Evolutionary conservation across 2,113 vertebrate genomes (phyloP).

Genomic region (Dicentrarchus labrax): DNA sequence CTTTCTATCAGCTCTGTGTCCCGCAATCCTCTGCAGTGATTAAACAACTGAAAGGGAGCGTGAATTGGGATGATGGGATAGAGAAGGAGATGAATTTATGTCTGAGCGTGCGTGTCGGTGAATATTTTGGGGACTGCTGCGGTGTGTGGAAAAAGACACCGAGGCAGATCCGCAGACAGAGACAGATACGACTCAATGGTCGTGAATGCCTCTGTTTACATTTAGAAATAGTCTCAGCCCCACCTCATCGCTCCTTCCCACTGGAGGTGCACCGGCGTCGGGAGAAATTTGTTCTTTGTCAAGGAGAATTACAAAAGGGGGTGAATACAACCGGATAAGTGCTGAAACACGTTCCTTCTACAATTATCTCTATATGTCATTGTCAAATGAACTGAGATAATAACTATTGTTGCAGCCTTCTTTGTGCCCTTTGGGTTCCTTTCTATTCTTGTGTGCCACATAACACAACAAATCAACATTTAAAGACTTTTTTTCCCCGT

Average conservation of each 20-base stretch:
- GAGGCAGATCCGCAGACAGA: conserved; percentile 49
- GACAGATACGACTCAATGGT: conserved; percentile 58
- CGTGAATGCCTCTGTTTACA: conserved; percentile 67
- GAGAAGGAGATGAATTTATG: conserved; percentile 60
- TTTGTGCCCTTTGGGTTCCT: conserved; percentile 38
- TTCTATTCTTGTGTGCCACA: conserved; percentile 18
- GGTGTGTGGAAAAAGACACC: conserved; percentile 32
- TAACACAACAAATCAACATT: conserved; percentile 32
- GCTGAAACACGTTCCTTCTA: conserved; percentile 29
- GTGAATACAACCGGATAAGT: conserved; percentile 12
- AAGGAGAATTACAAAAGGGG: conserved; percentile 7
- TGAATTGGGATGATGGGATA: conserved; percentile 73
- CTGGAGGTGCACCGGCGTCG: conserved; percentile 13
- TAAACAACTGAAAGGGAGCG: conserved; percentile 70
- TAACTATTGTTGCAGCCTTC: conserved; percentile 10
- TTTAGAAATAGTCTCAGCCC: conserved; percentile 63
- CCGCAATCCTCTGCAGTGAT: conserved; percentile 74
- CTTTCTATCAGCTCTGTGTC: conserved; percentile 44
- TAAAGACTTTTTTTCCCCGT: conserved; percentile 40
- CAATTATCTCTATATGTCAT: conserved; percentile 31
- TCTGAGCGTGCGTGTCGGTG: conserved; percentile 55
- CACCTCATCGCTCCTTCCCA: conserved; percentile 51
- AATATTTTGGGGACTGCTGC: conserved; percentile 46
- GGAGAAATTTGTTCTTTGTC: conserved; percentile 28
- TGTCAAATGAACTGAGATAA: conserved; percentile 58